These are phyloP conservation scores for Cheiracanthium punctorium DNA, from an alignment of 2,888 invertebrate species.

Conservation along the genomic window DNA sequence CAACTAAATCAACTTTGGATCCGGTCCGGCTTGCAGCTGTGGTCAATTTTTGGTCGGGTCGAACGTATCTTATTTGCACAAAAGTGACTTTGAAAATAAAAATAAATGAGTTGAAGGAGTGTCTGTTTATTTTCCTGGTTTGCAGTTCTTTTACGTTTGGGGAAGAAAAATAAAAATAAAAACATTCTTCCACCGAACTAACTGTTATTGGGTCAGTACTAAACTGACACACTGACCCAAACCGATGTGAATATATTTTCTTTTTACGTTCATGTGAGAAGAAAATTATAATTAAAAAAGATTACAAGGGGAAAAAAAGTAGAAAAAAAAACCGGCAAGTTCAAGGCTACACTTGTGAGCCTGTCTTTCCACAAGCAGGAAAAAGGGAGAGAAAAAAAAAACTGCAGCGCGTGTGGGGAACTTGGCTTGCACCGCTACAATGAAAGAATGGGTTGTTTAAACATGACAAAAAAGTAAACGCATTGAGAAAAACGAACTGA, in stretches of 20 bases:
- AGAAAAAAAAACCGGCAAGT: slow-evolving; percentile 21
- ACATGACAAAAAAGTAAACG: neutral
- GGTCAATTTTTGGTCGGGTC: too few species aligned
- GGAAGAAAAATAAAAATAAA: too few species aligned
- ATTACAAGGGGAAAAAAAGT: too few species aligned
- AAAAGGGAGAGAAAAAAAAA: neutral
- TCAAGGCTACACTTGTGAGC: slow-evolving; percentile 28
- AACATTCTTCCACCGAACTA: neutral
- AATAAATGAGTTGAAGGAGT: neutral
- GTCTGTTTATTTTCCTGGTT: neutral
- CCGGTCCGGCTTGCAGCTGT: too few species aligned
- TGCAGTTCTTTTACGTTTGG: neutral
- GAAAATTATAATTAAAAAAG: slow-evolving; percentile 38
- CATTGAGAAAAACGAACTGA: neutral
- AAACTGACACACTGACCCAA: slow-evolving; percentile 36
- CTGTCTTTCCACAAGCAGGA: slow-evolving; percentile 9
- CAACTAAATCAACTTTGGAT: too few species aligned
- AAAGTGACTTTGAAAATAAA: too few species aligned
- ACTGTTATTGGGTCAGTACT: slow-evolving; percentile 29
- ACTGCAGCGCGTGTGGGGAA: neutral
- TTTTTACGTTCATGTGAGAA: neutral
- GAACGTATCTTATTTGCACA: too few species aligned
- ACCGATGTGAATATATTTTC: slow-evolving; percentile 1
- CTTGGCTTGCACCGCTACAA: neutral
- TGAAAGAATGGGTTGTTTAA: neutral